phyloP scores from a whole-genome alignment of 2,113 vertebrate species.

The Aramus guarauna region DNA sequence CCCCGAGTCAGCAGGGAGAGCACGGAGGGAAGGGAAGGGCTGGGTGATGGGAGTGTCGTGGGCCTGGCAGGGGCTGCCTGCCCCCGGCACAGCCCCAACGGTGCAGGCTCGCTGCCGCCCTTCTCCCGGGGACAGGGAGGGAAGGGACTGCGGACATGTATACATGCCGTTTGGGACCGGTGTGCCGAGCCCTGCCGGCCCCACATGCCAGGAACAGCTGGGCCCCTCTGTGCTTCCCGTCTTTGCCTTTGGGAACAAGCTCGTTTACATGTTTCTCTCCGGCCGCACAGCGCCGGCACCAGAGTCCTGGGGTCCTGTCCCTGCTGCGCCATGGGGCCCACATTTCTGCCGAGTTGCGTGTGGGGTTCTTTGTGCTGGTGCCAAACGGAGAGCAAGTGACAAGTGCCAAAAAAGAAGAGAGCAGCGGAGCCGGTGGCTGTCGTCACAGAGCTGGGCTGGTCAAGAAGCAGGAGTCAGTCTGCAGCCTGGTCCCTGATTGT shows the following conservation, averaged over 20 bases:
- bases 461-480: neutral
- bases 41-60: neutral
- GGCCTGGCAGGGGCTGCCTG: neutral
- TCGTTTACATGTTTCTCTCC: slow-evolving; percentile 46
- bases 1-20: accelerated
- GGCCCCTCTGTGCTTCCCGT: neutral
- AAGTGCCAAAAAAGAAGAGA: slow-evolving; percentile 58
- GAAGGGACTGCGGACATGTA: neutral
- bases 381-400: slow-evolving; percentile 28
- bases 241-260: slow-evolving; percentile 26
- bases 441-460: neutral
- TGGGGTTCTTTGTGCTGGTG: neutral
- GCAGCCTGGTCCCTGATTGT: slow-evolving; percentile 1
- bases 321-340: neutral
- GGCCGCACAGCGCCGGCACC: neutral
- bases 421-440: neutral
- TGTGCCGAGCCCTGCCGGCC: neutral
- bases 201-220: neutral
- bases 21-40: neutral
- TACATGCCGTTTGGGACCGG: neutral
- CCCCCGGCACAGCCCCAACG: neutral
- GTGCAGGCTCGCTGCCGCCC: neutral
- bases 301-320: neutral
- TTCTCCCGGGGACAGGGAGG: neutral
- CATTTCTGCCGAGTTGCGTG: neutral